phyloP scores from a whole-genome alignment of 2,113 vertebrate species.

The Perca flavescens region DNA sequence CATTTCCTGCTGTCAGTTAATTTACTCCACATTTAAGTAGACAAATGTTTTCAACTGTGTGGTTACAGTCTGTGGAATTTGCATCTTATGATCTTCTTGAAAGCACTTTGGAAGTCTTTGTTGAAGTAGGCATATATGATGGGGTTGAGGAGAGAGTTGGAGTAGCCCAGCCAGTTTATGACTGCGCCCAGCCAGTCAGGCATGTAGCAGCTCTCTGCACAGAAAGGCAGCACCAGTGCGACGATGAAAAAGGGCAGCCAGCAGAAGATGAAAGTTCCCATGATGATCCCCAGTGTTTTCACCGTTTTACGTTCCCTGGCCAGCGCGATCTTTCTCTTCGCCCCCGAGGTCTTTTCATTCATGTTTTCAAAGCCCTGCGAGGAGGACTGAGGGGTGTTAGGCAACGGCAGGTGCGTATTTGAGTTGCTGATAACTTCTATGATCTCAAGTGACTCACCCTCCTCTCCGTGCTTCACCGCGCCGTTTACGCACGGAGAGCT shows the following conservation, averaged over 20 bases:
- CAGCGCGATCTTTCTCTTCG: slow-evolving; percentile 92
- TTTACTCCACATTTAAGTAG: slow-evolving; percentile 14
- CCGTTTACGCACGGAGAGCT: slow-evolving; percentile 88
- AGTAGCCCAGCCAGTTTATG: slow-evolving; percentile 98
- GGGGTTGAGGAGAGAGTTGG: slow-evolving; percentile 97
- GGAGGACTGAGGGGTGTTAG: slow-evolving; percentile 84
- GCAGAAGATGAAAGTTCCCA: slow-evolving; percentile 98
- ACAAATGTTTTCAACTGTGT: background rate
- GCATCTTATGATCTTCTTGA: slow-evolving; percentile 98
- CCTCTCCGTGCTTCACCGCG: slow-evolving; percentile 85
- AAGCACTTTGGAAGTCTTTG: slow-evolving; percentile 98
- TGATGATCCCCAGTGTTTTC: slow-evolving; percentile 97
- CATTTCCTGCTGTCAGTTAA: slow-evolving; percentile 36
- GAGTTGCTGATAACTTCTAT: slow-evolving; percentile 90
- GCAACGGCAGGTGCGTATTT: slow-evolving; percentile 90
- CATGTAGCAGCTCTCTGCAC: slow-evolving; percentile 92
- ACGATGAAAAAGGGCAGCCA: slow-evolving; percentile 99
- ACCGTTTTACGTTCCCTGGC: slow-evolving; percentile 96
- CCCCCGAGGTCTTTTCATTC: slow-evolving; percentile 88
- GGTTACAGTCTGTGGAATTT: slow-evolving; percentile 90
- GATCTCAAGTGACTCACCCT: slow-evolving; percentile 89
- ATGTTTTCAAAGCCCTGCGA: slow-evolving; percentile 83
- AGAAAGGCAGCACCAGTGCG: slow-evolving; percentile 95
- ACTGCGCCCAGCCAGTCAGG: slow-evolving; percentile 90
- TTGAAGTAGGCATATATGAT: slow-evolving; percentile 99